Conservation (phyloP, 1,140 invertebrate species). For the Sesamia nonagrioides region DNA sequence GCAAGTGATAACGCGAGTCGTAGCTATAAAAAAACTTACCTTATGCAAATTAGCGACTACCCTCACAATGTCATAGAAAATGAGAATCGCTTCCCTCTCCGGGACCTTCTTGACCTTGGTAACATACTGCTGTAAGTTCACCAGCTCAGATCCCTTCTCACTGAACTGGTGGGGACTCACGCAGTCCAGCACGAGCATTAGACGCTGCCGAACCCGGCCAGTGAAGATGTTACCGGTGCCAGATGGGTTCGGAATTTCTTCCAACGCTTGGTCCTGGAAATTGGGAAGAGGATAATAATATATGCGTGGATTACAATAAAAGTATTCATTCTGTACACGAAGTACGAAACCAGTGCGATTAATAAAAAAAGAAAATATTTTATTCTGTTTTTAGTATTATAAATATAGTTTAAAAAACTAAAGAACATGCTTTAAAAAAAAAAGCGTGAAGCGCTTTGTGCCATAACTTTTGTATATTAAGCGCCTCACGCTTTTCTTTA, state of each 20-base stretch:
- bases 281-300: neutral
- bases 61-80: conserved; percentile 93
- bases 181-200: conserved; percentile 94
- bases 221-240: conserved; percentile 89
- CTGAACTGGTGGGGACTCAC: conserved; percentile 92
- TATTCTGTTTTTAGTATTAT: no score
- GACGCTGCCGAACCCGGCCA: conserved; percentile 89
- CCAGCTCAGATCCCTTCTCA: conserved; percentile 90
- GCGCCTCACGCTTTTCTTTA: no score
- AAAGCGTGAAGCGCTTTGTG: no score
- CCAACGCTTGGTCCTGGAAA: conserved; percentile 91
- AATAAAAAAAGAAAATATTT: no score
- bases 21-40: conserved; percentile 77
- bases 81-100: conserved; percentile 92
- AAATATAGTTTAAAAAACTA: no score
- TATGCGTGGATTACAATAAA: no score
- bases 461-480: no score
- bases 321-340: no score
- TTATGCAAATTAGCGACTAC: conserved; percentile 93
- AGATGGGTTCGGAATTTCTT: conserved; percentile 88
- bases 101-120: conserved; percentile 93
- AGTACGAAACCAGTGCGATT: no score
- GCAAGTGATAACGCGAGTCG: no score
- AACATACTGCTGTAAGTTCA: conserved; percentile 95
- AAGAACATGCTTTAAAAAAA: no score